These are phyloP conservation scores for Ips typographus DNA, from an alignment of 1,140 invertebrate genomes.

Conservation along the genomic window DNA sequence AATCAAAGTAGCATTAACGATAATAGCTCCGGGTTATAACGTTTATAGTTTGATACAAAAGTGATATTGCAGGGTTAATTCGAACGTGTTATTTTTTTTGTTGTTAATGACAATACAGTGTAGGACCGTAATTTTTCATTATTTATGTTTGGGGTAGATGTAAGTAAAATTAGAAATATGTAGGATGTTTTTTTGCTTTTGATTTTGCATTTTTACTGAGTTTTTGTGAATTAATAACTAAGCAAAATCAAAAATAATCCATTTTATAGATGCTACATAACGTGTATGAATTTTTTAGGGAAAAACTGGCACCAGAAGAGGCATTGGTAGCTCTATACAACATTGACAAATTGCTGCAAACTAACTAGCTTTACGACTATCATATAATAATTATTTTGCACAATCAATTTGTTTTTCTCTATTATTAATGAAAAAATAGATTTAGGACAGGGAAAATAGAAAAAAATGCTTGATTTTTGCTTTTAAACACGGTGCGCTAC, in stretches of 20 bases:
- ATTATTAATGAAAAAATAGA: no score
- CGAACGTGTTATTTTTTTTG: no score
- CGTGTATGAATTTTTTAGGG: conserved; percentile 11
- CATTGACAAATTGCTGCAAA: conserved; percentile 10
- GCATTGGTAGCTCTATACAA: conserved; percentile 14
- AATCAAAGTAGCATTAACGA: conserved; percentile 14
- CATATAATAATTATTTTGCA: not conserved
- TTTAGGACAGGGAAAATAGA: no score
- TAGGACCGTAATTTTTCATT: no score
- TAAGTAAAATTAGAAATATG: not conserved
- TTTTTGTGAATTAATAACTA: no score
- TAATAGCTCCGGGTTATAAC: no score
- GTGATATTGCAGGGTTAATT: no score
- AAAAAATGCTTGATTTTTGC: no score
- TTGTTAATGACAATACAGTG: no score
- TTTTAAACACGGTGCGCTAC: no score
- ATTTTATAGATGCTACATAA: not conserved
- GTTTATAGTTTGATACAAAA: no score
- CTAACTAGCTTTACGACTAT: not conserved
- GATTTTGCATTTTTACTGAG: not conserved
- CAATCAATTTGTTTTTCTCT: not conserved
- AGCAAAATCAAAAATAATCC: not conserved
- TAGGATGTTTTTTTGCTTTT: not conserved
- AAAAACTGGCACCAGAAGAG: not conserved
- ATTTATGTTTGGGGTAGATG: not conserved